These are phyloP conservation scores for Lycocerus yunnanus DNA, from an alignment of 2,888 invertebrate genomes.

Conservation along the genomic window DNA sequence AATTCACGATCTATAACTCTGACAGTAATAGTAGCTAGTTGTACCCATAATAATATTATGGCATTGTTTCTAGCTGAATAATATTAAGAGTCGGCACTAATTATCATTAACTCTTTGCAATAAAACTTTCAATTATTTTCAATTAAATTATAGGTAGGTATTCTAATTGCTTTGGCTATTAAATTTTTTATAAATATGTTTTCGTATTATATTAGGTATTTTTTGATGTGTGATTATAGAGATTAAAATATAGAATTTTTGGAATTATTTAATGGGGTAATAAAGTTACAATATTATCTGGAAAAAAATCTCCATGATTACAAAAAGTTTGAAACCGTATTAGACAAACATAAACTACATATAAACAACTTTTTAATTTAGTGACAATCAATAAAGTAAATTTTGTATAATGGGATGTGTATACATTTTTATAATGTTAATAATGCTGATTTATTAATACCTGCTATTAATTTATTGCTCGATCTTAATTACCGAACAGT, in stretches of 20 bases:
- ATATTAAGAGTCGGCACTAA: no score
- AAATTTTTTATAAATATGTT: no score
- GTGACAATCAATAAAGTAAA: not conserved
- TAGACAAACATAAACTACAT: not conserved
- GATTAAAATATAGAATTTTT: not conserved
- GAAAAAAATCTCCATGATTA: not conserved
- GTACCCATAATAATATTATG: no score
- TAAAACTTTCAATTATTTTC: no score
- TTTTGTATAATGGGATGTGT: not conserved
- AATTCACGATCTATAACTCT: no score
- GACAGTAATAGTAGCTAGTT: no score
- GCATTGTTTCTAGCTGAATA: no score
- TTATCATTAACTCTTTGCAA: no score
- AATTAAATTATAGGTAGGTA: not conserved
- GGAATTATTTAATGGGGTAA: not conserved
- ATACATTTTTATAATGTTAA: not conserved
- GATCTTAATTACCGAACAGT: not conserved
- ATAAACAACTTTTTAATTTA: not conserved
- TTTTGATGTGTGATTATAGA: not conserved
- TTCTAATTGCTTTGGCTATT: not conserved
- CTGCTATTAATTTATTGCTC: not conserved
- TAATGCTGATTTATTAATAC: not conserved
- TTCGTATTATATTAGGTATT: no score
- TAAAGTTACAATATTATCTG: not conserved
- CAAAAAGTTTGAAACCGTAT: not conserved